Evolutionary conservation across 2,888 invertebrate genomes (phyloP), one percentile per base, ranked within the genome.

Genomic region (Dicyrtoma fusca): DNA sequence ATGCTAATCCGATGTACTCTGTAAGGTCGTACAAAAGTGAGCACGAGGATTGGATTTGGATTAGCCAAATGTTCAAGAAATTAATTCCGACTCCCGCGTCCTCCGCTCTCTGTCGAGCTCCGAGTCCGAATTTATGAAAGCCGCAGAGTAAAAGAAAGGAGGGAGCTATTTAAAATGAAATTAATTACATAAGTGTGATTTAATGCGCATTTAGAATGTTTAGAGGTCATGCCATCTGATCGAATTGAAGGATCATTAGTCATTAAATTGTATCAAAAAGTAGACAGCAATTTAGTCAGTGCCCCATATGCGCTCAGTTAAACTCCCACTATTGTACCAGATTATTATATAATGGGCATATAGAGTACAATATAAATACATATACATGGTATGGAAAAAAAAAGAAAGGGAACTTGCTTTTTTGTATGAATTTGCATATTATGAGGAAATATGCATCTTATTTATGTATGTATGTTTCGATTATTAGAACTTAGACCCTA

Each of bases 291-390:
- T 68, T 25, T 10, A n/a, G n/a, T n/a, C 26, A 34, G 34, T 34
- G 34, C 61, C 75, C 76, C 77, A 78, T 78, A 75, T 78, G 77
- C 73, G 76, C 68, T 73, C 75, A 74, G 75, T 78, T 76, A 78
- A 3, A 34, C 34, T 34, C 34, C 8, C 34, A 34, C 3, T 34
- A 34, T 34, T 34, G 34, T 34, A 34, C 3, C 8, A 34, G 34
- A n/a, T n/a, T n/a, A n/a, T 34, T 34, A 3, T 34, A 34, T 34
- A 34, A 34, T 34, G 3, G 34, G 3, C 34, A 34, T 34, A 8
- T 3, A 34, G 34, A 8, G 34, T 34, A 34, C 34, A 34, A n/a
- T n/a, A n/a, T n/a, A n/a, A n/a, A n/a, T n/a, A n/a, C n/a, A n/a
- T n/a, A n/a, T n/a, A n/a, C n/a, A n/a, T n/a, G n/a, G n/a, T n/a